A percentile compares a stretch with the other conserved stretches of the same genome.
Conservation (phyloP, 2,797 vertebrate genomes). For the Hydrophis major region DNA sequence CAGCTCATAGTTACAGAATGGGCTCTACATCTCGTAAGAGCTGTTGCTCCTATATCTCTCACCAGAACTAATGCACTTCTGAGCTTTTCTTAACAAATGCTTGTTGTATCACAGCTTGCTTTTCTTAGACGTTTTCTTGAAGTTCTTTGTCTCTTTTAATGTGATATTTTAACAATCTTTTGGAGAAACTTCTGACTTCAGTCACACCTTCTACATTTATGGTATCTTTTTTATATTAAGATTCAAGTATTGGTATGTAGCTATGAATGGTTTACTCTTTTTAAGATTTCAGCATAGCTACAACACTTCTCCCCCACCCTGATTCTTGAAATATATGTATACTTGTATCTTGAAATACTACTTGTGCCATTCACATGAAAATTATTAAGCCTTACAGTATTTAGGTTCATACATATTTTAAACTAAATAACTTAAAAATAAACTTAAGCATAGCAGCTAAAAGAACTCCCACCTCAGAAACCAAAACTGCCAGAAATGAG, state of each 20-base stretch:
- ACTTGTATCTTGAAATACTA: slow-evolving; percentile 70
- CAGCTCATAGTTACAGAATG: slow-evolving; percentile 99
- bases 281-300: slow-evolving; percentile 53
- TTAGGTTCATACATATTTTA: slow-evolving; percentile 42
- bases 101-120: slow-evolving; percentile 89
- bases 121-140: slow-evolving; percentile 83
- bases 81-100: slow-evolving; percentile 86
- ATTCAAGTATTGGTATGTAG: slow-evolving; percentile 54
- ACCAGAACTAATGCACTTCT: slow-evolving; percentile 90
- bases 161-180: slow-evolving; percentile 82
- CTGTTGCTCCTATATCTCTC: slow-evolving; percentile 93
- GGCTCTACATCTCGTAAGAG: slow-evolving; percentile 97
- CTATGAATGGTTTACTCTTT: slow-evolving; percentile 37
- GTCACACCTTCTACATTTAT: slow-evolving; percentile 58
- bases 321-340: slow-evolving; percentile 49
- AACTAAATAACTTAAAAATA: slow-evolving; percentile 30
- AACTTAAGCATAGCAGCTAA: neutral
- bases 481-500: slow-evolving; percentile 25
- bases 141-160: slow-evolving; percentile 88
- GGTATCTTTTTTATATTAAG: slow-evolving; percentile 37
- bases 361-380: slow-evolving; percentile 59
- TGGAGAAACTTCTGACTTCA: slow-evolving; percentile 71
- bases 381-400: slow-evolving; percentile 52
- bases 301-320: slow-evolving; percentile 41
- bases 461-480: slow-evolving; percentile 25